Evolutionary conservation across 1,140 invertebrate species (phyloP).

Genomic region (Drosophila burlai): DNA sequence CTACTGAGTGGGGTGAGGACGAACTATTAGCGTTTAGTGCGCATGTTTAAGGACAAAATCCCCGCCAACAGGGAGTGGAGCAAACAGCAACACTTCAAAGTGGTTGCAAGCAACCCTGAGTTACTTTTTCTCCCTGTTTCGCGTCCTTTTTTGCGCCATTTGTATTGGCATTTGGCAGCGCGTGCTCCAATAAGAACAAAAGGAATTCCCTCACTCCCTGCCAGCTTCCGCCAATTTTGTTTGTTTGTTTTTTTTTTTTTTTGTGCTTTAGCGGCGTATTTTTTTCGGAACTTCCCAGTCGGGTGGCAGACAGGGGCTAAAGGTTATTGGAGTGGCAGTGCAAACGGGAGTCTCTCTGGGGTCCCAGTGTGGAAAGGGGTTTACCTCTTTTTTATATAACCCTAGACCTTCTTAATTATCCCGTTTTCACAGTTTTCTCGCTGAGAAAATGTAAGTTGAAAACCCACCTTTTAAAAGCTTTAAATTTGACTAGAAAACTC

Average conservation of each 20-base stretch:
- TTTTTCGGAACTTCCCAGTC: slow-evolving; percentile 22
- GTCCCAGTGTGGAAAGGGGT: not conserved
- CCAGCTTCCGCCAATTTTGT: slow-evolving; percentile 49
- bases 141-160: slow-evolving; percentile 77
- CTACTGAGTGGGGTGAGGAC: slow-evolving; percentile 6
- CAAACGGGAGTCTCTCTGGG: not conserved
- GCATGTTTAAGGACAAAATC: slow-evolving; percentile 74
- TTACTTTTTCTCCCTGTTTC: slow-evolving; percentile 41
- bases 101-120: slow-evolving; percentile 80
- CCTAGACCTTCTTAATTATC: not conserved
- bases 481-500: not conserved
- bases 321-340: slow-evolving; percentile 14
- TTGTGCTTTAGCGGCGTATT: not conserved
- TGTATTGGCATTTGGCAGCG: slow-evolving; percentile 79
- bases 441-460: not conserved
- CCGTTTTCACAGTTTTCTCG: not conserved
- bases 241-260: slow-evolving; percentile 21
- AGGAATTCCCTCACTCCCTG: slow-evolving; percentile 53
- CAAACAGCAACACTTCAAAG: slow-evolving; percentile 78
- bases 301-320: slow-evolving; percentile 19
- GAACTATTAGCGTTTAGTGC: slow-evolving; percentile 82
- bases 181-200: slow-evolving; percentile 83
- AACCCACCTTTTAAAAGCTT: not conserved
- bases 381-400: slow-evolving; percentile 21
- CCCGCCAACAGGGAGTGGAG: slow-evolving; percentile 55